These are phyloP conservation scores for Passerina amoena DNA, from an alignment of 2,113 vertebrate genomes.

Conservation along the genomic window DNA sequence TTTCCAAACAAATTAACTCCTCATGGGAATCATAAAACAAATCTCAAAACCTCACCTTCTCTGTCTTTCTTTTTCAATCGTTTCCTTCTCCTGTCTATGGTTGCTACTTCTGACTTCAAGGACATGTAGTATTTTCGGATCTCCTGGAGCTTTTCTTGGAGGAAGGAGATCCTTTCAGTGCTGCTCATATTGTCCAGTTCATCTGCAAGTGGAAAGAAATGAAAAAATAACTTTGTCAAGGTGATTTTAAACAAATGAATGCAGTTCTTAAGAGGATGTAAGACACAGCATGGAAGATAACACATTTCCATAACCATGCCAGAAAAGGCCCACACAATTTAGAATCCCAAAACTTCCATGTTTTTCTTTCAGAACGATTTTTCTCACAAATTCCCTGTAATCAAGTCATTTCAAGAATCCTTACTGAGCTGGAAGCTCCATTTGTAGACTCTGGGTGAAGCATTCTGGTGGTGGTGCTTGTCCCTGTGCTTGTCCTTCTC, in stretches of 20 bases:
- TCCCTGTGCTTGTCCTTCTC: constrained; percentile 89
- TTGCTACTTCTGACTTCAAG: constrained; percentile 97
- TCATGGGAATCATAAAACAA: not conserved
- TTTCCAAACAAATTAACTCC: not conserved
- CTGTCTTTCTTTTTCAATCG: constrained; percentile 98
- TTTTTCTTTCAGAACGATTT: not conserved
- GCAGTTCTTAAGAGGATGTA: not conserved
- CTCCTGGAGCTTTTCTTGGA: constrained; percentile 98
- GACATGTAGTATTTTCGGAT: constrained; percentile 98
- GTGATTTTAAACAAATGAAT: not conserved
- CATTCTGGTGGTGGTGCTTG: constrained; percentile 80
- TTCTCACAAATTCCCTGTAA: not conserved
- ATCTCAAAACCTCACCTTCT: constrained; percentile 82
- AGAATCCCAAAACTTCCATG: not conserved
- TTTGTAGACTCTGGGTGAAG: constrained; percentile 90
- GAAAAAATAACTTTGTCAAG: not conserved
- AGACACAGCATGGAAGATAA: not conserved
- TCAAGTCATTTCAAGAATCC: not conserved
- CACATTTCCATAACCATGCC: not conserved
- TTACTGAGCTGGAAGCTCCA: constrained; percentile 97
- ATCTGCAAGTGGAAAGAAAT: constrained; percentile 60
- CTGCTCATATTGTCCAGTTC: constrained; percentile 94
- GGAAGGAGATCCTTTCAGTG: constrained; percentile 91
- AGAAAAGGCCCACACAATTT: not conserved
- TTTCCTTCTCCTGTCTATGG: constrained; percentile 94